Base-by-base conservation (phyloP, 1,140 invertebrate species). In the Branchinecta lynchi region DNA sequence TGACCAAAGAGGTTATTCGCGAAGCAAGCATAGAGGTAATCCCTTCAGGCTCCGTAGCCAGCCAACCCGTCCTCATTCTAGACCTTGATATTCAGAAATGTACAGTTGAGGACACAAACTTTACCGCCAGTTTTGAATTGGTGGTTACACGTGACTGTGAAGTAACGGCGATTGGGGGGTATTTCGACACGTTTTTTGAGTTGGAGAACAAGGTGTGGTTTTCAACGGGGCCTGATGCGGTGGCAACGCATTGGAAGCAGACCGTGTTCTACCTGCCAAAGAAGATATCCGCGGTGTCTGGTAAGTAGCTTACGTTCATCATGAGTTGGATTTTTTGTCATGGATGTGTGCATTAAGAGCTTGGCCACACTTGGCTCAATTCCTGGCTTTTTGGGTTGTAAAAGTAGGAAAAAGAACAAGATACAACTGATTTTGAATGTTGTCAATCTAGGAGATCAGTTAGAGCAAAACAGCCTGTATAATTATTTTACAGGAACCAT, bases 231-330 rank as follows among this genome's bases (percentile, higher is more conserved):
- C 93, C 87, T 68, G 81, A 81, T 72, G 84, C 84, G 74, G 82
- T 82, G 72, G 81, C 83, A 67, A 98, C 95, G 8, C 95, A 98
- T 80, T 98, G 96, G 96, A 97, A 97, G 79, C 96, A 98, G 79
- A 96, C 94, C 2, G 85, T 96, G 8, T 95, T 99, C 77, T 93
- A 93, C 74, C 82, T 98, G 46, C 87, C 82, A 73, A 81, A 89
- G 75, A 85, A 87, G 73, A 83, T 87, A 75, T 75, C 78, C 72
- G 83, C 93, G 5, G 85, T 85, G 70, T 81, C 86, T 82, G 92
- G 90, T 85, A 76, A 74, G 72, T 8, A 8, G 17, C 12, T 12
- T 67, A 3, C 66, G 3, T 21, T 45, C 17, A 1, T 45, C 8
- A 10, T 44, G 17, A 9, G 10, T 45, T n/a, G n/a, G n/a, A n/a